Evolutionary conservation across 2,888 invertebrate genomes (phyloP).

Genomic region (Philonicus albiceps): DNA sequence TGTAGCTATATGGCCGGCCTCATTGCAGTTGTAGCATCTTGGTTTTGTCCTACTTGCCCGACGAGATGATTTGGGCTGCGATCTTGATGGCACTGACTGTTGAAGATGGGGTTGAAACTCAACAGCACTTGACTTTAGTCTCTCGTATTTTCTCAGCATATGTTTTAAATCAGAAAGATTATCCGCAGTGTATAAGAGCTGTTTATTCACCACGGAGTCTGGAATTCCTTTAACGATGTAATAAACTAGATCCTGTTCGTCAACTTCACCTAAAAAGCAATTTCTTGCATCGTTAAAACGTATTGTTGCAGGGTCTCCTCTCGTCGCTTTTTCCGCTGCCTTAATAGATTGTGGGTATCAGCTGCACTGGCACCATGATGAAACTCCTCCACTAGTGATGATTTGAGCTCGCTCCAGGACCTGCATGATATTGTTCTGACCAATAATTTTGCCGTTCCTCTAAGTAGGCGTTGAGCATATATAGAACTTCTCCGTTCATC

Average conservation of each 20-base stretch:
- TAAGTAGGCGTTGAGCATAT: neutral
- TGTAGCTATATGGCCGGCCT: neutral
- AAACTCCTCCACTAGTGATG: too few species aligned
- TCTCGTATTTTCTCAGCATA: conserved; percentile 25
- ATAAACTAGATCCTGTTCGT: conserved; percentile 40
- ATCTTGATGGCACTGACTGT: neutral
- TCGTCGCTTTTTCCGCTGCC: conserved; percentile 29
- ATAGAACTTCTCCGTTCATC: neutral
- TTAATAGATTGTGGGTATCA: conserved; percentile 37
- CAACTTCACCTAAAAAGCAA: conserved; percentile 31
- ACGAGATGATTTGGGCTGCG: neutral
- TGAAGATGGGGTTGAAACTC: neutral
- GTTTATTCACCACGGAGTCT: conserved; percentile 37
- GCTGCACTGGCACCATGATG: too few species aligned
- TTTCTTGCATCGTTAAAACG: conserved; percentile 40
- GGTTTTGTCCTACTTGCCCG: too few species aligned
- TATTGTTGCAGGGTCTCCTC: conserved; percentile 46
- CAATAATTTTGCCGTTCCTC: neutral
- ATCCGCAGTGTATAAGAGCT: conserved; percentile 24
- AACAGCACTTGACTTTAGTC: neutral
- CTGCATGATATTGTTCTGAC: too few species aligned
- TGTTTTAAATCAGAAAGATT: conserved; percentile 35
- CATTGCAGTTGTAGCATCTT: conserved; percentile 44
- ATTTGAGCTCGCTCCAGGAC: too few species aligned
- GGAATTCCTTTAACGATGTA: conserved; percentile 43